phyloP scores from a whole-genome alignment of 2,797 vertebrate genomes.

The Florisuga fusca region DNA sequence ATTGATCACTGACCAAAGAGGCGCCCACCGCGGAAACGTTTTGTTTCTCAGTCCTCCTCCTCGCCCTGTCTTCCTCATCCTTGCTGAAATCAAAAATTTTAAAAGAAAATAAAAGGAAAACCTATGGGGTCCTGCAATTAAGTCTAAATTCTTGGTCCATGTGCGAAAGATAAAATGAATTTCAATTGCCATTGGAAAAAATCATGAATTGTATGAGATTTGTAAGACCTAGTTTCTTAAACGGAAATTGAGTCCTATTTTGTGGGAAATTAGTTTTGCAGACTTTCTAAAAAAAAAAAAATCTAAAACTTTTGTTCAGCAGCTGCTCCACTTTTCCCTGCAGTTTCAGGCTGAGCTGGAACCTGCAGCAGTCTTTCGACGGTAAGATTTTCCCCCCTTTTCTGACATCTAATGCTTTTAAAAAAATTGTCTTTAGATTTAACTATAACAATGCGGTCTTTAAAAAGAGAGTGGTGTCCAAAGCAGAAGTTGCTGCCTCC shows the following conservation, averaged over 20 bases:
- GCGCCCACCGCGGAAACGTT: not conserved
- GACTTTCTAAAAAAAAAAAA: slow-evolving; percentile 80
- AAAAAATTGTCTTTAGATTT: slow-evolving; percentile 59
- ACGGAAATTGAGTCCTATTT: slow-evolving; percentile 95
- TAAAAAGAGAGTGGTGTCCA: slow-evolving; percentile 35
- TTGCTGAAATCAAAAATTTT: not conserved
- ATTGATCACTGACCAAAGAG: slow-evolving; percentile 35
- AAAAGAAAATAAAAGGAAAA: not conserved
- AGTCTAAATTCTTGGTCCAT: slow-evolving; percentile 50
- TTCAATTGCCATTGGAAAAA: slow-evolving; percentile 66
- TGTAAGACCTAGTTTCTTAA: slow-evolving; percentile 79
- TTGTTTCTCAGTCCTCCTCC: not conserved
- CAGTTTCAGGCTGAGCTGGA: slow-evolving; percentile 79
- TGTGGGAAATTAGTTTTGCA: slow-evolving; percentile 97
- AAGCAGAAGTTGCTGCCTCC: slow-evolving; percentile 55
- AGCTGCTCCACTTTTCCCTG: slow-evolving; percentile 76
- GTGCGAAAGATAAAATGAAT: slow-evolving; percentile 71
- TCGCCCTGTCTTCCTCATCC: not conserved
- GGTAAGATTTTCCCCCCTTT: slow-evolving; percentile 79
- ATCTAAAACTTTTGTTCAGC: slow-evolving; percentile 80
- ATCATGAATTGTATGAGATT: slow-evolving; percentile 76
- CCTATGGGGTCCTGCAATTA: not conserved
- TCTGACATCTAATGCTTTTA: slow-evolving; percentile 56
- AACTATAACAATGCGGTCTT: slow-evolving; percentile 44
- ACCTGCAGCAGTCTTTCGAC: slow-evolving; percentile 73